These are phyloP conservation scores for Canis aureus DNA, from an alignment of 2,113 vertebrate genomes.

Conservation along the genomic window DNA sequence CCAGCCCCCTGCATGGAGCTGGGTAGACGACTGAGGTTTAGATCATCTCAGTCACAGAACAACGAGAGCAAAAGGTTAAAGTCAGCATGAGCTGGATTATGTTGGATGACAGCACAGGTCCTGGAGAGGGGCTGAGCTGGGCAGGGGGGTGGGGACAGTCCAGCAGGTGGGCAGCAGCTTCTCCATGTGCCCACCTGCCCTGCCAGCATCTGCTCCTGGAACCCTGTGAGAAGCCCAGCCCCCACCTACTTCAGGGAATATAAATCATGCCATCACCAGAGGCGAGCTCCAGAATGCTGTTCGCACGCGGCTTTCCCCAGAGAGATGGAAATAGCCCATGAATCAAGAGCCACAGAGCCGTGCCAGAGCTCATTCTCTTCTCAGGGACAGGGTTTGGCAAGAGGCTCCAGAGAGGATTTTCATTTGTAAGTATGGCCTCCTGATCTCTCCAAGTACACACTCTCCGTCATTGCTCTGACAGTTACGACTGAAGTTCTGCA, in stretches of 20 bases:
- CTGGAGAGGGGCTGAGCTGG: neutral
- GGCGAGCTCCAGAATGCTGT: neutral
- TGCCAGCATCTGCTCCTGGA: neutral
- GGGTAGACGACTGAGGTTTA: neutral
- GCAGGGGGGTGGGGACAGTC: neutral
- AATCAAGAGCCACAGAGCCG: neutral
- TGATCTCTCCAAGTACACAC: neutral
- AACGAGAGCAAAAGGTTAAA: neutral
- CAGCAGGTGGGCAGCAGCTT: neutral
- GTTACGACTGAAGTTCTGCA: neutral
- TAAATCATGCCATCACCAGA: neutral
- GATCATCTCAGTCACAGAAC: neutral
- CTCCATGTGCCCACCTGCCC: neutral
- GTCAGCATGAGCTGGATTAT: neutral
- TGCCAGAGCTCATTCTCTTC: neutral
- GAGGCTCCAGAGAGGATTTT: constrained; percentile 9
- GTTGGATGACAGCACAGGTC: neutral
- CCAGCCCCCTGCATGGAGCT: neutral
- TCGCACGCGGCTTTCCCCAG: neutral
- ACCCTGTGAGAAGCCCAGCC: neutral
- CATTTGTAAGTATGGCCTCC: neutral
- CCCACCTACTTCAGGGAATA: neutral
- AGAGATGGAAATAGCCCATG: neutral
- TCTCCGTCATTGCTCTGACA: neutral
- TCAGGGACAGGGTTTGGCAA: constrained; percentile 24